These are phyloP conservation scores for Raja brachyura DNA, from an alignment of 2,113 vertebrate species.

Conservation along the genomic window DNA sequence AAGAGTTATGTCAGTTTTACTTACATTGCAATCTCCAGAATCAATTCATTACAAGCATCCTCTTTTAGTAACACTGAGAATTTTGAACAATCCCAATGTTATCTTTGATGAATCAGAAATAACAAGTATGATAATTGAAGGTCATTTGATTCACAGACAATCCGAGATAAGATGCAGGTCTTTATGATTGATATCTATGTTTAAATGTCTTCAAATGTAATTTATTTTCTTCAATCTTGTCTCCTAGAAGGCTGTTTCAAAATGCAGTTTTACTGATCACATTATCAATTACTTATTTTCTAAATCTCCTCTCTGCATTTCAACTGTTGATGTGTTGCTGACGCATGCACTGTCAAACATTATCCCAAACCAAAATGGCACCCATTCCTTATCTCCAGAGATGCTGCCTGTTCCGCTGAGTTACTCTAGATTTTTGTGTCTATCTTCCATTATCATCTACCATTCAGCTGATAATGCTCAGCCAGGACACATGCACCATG, in stretches of 20 bases:
- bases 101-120: not conserved
- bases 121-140: not conserved
- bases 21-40: not conserved
- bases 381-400: too few species aligned
- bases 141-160: not conserved
- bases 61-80: not conserved
- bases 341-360: not conserved
- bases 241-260: conserved; percentile 1
- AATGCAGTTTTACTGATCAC: conserved; percentile 7
- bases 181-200: not conserved
- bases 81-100: not conserved
- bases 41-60: not conserved
- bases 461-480: not conserved
- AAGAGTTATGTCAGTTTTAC: not conserved
- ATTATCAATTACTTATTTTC: not conserved
- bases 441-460: not conserved
- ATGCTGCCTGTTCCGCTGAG: too few species aligned
- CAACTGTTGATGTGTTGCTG: not conserved
- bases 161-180: not conserved
- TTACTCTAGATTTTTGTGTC: too few species aligned
- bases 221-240: not conserved
- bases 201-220: not conserved
- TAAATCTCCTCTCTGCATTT: not conserved
- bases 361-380: too few species aligned
- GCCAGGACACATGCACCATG: not conserved